Conservation (phyloP, 2,113 vertebrate genomes). For the Galbula dea region DNA sequence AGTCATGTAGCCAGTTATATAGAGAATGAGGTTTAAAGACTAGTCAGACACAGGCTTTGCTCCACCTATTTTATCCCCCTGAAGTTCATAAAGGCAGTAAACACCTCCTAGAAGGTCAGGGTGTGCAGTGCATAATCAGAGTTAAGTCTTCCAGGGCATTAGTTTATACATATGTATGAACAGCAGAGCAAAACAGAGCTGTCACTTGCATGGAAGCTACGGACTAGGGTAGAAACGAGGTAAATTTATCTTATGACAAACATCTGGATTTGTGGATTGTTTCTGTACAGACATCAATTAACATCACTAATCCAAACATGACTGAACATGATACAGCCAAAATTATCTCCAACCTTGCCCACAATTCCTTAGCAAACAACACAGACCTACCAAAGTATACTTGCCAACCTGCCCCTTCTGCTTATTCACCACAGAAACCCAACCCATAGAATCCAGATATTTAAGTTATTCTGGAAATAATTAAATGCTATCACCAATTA, state of each 20-base stretch:
- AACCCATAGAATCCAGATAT: neutral
- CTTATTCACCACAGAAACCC: neutral
- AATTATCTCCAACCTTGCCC: neutral
- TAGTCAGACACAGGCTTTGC: neutral
- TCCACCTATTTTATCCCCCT: neutral
- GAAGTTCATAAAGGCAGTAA: neutral
- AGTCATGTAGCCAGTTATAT: neutral
- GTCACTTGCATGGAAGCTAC: neutral
- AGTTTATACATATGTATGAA: neutral
- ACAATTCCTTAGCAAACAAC: neutral
- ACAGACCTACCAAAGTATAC: neutral
- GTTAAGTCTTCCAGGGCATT: neutral
- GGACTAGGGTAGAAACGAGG: neutral
- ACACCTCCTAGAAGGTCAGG: neutral
- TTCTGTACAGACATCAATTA: neutral
- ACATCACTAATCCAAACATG: neutral
- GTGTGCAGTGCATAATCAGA: neutral
- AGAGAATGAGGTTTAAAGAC: neutral
- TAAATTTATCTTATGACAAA: neutral
- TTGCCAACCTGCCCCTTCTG: neutral
- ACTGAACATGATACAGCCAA: neutral
- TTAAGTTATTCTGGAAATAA: neutral
- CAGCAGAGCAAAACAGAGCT: neutral
- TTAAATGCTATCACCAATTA: neutral
- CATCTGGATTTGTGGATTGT: neutral